A percentile compares a stretch with the other conserved stretches of the same genome.
phyloP scores from a whole-genome alignment of 2,888 invertebrate species.

The Tromatobia lineatoria region DNA sequence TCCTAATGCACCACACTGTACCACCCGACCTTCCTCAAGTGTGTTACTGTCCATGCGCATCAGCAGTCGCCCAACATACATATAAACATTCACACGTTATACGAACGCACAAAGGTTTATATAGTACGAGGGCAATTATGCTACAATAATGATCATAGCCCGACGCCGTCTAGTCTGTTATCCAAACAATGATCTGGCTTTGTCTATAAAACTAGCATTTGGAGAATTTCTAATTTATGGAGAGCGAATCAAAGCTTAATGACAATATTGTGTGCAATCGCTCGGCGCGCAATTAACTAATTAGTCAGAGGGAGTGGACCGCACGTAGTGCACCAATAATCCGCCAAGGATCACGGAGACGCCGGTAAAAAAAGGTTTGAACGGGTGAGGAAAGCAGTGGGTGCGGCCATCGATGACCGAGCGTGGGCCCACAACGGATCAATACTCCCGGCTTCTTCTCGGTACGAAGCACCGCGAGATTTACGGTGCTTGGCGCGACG shows the following conservation, averaged over 20 bases:
- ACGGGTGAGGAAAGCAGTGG: constrained; percentile 57
- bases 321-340: neutral
- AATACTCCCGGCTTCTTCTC: constrained; percentile 69
- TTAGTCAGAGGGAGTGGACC: neutral
- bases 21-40: constrained; percentile 9
- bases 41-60: constrained; percentile 51
- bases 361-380: constrained; percentile 35
- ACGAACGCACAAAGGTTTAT: constrained; percentile 14
- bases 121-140: constrained; percentile 26
- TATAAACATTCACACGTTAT: neutral
- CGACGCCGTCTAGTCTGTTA: neutral
- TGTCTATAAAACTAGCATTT: neutral
- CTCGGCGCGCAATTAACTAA: neutral
- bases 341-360: neutral
- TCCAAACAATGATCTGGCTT: constrained; percentile 19
- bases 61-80: constrained; percentile 15
- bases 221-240: neutral
- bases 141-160: constrained; percentile 27
- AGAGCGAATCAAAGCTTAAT: neutral
- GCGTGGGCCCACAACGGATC: constrained; percentile 68
- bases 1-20: constrained; percentile 10
- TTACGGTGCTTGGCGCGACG: constrained; percentile 59
- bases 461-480: constrained; percentile 64
- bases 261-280: neutral
- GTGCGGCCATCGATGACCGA: constrained; percentile 69